phyloP scores from a whole-genome alignment of 2,113 vertebrate species.

The Rhineura floridana region DNA sequence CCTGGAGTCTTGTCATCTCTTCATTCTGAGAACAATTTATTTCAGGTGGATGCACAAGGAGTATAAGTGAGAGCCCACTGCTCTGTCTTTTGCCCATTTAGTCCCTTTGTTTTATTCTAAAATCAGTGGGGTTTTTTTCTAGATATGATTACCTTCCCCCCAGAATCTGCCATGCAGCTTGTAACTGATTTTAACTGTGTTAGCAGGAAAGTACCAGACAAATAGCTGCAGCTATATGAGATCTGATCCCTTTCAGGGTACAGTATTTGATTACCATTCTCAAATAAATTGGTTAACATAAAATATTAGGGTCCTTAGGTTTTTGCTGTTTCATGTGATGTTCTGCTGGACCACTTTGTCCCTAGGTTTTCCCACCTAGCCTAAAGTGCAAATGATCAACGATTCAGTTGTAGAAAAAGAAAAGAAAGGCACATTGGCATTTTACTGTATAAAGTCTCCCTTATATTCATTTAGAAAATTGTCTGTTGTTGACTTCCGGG shows the following conservation, averaged over 20 bases:
- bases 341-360: no score
- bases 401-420: not conserved
- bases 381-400: not conserved
- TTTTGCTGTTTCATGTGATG: no score
- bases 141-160: not conserved
- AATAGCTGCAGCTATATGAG: not conserved
- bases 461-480: no score
- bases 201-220: not conserved
- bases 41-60: conserved; percentile 18
- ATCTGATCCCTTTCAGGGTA: not conserved
- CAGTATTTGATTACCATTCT: not conserved
- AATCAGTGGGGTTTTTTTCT: not conserved
- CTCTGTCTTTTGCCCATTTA: not conserved
- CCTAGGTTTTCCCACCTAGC: not conserved
- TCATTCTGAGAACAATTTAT: conserved; percentile 16
- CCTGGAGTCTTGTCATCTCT: not conserved
- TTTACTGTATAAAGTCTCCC: not conserved
- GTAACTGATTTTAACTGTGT: not conserved
- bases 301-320: no score
- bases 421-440: not conserved
- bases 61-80: not conserved
- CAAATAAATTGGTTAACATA: no score
- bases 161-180: not conserved
- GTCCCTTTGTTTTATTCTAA: not conserved
- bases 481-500: no score